Base-by-base conservation (phyloP, 2,797 vertebrate genomes). In the Melanogrammus aeglefinus region DNA sequence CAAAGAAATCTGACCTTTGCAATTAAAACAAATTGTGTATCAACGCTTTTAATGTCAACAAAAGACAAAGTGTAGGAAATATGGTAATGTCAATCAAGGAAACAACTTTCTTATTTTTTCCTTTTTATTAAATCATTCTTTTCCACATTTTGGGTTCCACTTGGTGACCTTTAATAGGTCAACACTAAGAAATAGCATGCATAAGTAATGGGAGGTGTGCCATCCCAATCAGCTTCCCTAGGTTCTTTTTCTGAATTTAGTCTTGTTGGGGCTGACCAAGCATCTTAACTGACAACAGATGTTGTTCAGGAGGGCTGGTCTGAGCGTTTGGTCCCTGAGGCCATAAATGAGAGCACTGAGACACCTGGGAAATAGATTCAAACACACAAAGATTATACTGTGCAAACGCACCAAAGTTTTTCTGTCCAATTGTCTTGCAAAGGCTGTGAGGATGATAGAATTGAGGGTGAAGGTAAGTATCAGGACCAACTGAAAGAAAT, bases 261-360 rank as follows among this genome's bases (percentile, higher is more conserved):
- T 69, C 63, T 69, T 69, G 63, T 69, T 2, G 24, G 63, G 24
- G 63, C 63, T 9, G 24, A 69, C 63, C 63, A 69, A 24, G 24
- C n/a, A 27, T 69, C 24, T 27, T 12, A 69, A 9, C 8, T 24
- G n/a, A 27, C 63, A 69, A 69, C 63, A 27, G n/a, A 69, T 27
- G 8, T 69, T 27, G n/a, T 77, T 51, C 27, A 86, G n/a, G 13
- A 91, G 80, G 31, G 78, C 0, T 0, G 83, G 75, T 51, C 86
- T 83, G 75, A 91, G 86, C 21, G 39, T 81, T 21, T 83, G 77
- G 69, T 91, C 89, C 81, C 86, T 86, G 24, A 90, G 74, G 0
- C 85, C 90, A 41, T 91, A 90, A 44, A 91, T 87, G 0, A 91
- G 80, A 31, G 80, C 70, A 18, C 82, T 87, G 14, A 91, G 76